Percentiles rank a stretch among this genome's conserved stretches.
Conservation (phyloP, 2,888 invertebrate genomes). For the Drosophila setosimentum region DNA sequence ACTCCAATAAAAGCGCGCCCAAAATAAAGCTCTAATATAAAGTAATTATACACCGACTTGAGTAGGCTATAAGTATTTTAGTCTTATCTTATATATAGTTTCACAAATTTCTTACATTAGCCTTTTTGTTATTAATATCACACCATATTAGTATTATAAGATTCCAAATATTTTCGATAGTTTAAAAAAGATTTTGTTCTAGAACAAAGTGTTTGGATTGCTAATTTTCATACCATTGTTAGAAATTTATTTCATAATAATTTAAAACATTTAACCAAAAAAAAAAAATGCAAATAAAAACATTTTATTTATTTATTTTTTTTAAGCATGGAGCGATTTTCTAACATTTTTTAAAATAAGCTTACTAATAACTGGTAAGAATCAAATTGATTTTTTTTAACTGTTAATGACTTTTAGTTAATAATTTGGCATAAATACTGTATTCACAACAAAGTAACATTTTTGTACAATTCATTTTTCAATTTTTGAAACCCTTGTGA, state of each 20-base stretch:
- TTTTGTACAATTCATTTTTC: neutral
- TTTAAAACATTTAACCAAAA: too few species aligned
- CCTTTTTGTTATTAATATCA: neutral
- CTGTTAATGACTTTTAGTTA: neutral
- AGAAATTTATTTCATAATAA: neutral
- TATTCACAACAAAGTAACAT: neutral
- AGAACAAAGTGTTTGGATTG: too few species aligned
- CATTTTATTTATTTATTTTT: neutral
- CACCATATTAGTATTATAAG: neutral
- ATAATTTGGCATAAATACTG: neutral
- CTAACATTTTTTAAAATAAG: accelerated
- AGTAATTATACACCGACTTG: neutral
- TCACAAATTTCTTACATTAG: neutral
- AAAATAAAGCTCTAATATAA: neutral
- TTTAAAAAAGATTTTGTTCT: too few species aligned
- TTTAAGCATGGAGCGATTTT: neutral
- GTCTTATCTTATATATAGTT: neutral
- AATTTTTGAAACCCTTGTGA: neutral
- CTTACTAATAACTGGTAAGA: neutral
- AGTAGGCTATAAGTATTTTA: neutral
- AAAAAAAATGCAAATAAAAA: too few species aligned
- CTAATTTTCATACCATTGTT: neutral
- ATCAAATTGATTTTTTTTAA: neutral
- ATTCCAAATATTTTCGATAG: neutral
- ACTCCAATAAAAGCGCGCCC: neutral